Base-by-base conservation (phyloP, 2,113 vertebrate genomes). In the Cebus imitator region DNA sequence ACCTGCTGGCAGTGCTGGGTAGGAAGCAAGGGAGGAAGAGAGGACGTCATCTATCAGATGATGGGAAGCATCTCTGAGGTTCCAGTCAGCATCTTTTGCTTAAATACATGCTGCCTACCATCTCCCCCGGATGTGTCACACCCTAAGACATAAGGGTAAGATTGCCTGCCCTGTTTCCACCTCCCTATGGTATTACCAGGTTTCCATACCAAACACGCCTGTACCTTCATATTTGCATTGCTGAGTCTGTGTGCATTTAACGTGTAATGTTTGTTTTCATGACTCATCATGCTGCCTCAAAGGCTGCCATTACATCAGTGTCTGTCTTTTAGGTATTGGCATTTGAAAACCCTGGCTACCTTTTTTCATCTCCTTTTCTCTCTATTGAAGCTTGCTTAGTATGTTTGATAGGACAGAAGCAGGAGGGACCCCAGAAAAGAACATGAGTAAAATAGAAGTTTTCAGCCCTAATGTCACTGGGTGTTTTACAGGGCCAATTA, bases 21-120 rank as follows among this genome's bases (percentile, higher is more conserved):
- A 90, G 82, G 91, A 58, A 64, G n/a, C 55, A 55, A 95, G 48
- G n/a, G 45, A 92, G 52, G 61, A 89, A 88, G 55, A 91, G 61
- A 30, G 12, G 30, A n/a, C 37, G 78, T n/a, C 40, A 35, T 37
- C 30, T 52, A 35, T 50, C 37, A 40, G 82, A 61, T 43, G 66
- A 58, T 18, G 10, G 25, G 14, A 70, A 89, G 78, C 13, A 20
- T 58, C 23, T 64, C 48, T 1, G 52, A 87, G 55, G n/a, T 23
- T 85, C 27, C 35, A 70, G 64, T 35, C 30, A 18, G 4, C 17
- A n/a, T 50, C 13, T 25, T 43, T 68, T 73, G 58, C 57, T 90
- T 84, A 43, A 73, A 37, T 10, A 8, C 48, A 11, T n/a, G 20
- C 37, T 84, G 27, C 35, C n/a, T 35, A 23, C 45, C 8, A 23